Evolutionary conservation across 2,888 invertebrate species (phyloP).

Genomic region (Periphyllus acericola): DNA sequence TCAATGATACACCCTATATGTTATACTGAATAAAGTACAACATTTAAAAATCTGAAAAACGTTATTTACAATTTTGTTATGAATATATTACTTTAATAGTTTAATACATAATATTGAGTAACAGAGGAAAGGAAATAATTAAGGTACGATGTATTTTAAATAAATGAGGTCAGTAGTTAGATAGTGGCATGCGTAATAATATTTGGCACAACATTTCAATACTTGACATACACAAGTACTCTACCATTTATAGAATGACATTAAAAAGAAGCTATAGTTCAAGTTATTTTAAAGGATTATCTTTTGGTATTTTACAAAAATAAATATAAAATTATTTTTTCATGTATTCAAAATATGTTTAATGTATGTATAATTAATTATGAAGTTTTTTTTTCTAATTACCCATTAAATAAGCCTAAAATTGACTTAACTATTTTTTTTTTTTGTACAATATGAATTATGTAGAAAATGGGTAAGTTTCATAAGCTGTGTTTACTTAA

Average conservation of each 20-base stretch:
- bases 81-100: background rate
- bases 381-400: no score
- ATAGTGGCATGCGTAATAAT: constrained; percentile 32
- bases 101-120: constrained; percentile 2
- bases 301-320: background rate
- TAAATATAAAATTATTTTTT: background rate
- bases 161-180: constrained; percentile 56
- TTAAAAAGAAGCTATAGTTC: constrained; percentile 53
- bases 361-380: no score
- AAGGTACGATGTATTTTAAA: constrained; percentile 10
- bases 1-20: no score
- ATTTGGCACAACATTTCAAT: constrained; percentile 52
- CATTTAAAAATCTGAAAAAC: no score
- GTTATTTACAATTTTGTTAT: background rate
- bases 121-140: background rate
- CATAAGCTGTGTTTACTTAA: no score
- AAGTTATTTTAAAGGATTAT: constrained; percentile 21
- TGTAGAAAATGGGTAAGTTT: no score
- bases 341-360: no score
- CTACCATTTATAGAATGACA: constrained; percentile 58
- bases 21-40: no score
- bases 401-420: no score
- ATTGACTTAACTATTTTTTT: no score
- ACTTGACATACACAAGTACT: constrained; percentile 34
- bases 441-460: no score